Conservation (phyloP, 2,113 vertebrate genomes). For the Lagenorhynchus albirostris region DNA sequence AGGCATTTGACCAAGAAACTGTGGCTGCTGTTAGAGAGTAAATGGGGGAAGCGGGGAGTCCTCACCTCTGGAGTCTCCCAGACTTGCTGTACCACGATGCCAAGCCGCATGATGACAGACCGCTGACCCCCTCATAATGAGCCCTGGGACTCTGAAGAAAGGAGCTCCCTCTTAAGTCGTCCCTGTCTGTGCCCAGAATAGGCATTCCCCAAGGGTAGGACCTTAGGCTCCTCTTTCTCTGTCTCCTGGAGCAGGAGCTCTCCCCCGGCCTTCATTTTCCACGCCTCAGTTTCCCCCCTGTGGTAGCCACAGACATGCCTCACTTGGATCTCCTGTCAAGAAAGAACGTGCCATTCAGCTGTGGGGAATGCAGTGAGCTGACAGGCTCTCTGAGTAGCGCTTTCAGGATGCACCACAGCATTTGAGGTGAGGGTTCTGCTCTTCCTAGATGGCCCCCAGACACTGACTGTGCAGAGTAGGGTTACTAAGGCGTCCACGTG, state of each 20-base stretch:
- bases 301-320: not conserved
- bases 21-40: not conserved
- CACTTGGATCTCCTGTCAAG: not conserved
- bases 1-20: not conserved
- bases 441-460: not conserved
- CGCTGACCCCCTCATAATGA: not conserved
- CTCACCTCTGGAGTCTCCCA: not conserved
- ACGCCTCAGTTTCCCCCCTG: not conserved
- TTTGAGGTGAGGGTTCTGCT: not conserved
- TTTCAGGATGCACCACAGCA: not conserved
- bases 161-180: not conserved
- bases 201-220: not conserved
- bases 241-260: not conserved
- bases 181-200: not conserved
- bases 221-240: not conserved
- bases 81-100: not conserved
- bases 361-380: not conserved
- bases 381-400: not conserved
- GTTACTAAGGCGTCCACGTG: not conserved
- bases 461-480: not conserved
- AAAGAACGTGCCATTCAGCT: not conserved
- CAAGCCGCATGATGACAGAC: not conserved
- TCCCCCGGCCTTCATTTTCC: not conserved
- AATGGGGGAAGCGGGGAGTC: fast-evolving
- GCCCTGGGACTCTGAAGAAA: not conserved